Conservation (phyloP, 2,888 invertebrate genomes). For the Platynereis dumerilii region DNA sequence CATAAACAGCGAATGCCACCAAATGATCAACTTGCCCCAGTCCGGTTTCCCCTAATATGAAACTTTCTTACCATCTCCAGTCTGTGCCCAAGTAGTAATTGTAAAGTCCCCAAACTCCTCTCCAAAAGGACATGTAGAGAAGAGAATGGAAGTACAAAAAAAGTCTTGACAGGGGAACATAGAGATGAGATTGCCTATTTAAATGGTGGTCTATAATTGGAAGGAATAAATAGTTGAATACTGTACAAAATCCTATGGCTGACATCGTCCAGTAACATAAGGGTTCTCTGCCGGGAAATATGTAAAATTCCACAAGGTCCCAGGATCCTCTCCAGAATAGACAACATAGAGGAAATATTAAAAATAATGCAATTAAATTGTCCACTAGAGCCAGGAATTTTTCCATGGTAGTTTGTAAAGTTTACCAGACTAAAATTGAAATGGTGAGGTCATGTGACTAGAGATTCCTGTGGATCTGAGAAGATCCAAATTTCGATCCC, state of each 20-base stretch:
- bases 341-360: constrained; percentile 8
- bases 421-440: too few species aligned
- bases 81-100: constrained; percentile 1
- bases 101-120: constrained; percentile 2
- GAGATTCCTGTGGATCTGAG: too few species aligned
- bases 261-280: constrained; percentile 2
- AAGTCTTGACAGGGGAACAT: neutral
- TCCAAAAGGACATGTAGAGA: constrained; percentile 12
- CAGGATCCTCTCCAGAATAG: constrained; percentile 8
- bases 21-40: too few species aligned
- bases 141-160: constrained; percentile 10
- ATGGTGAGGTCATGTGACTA: too few species aligned
- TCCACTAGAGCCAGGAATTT: too few species aligned
- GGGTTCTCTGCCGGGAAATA: neutral
- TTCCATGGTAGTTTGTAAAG: too few species aligned
- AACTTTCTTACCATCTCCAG: constrained; percentile 11
- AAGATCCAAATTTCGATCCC: too few species aligned
- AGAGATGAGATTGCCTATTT: neutral
- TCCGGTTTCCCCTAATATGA: too few species aligned
- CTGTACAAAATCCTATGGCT: constrained; percentile 3
- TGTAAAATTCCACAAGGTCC: constrained; percentile 13
- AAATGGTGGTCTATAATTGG: neutral
- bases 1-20: too few species aligned
- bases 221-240: constrained; percentile 1
- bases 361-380: neutral